Conservation (phyloP, 2,113 vertebrate genomes). For the Xerus inauris region DNA sequence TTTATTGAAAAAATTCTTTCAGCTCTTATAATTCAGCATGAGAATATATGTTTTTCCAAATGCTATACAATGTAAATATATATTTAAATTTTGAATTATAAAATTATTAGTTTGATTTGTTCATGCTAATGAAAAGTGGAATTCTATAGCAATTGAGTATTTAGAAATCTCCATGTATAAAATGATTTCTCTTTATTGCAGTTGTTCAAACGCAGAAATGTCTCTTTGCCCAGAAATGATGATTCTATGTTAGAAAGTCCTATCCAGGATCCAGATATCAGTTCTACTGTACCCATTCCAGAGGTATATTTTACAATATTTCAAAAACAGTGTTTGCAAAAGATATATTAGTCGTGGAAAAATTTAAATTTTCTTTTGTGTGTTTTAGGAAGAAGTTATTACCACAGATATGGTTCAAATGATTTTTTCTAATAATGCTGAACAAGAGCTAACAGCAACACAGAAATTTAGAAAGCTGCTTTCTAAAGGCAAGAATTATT, state of each 20-base stretch:
- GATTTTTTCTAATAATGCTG: slow-evolving; percentile 95
- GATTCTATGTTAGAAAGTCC: slow-evolving; percentile 95
- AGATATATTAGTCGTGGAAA: not conserved
- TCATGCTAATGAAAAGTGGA: not conserved
- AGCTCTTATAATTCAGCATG: not conserved
- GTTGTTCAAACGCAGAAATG: slow-evolving; percentile 96
- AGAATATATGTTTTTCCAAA: not conserved
- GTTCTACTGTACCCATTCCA: slow-evolving; percentile 93
- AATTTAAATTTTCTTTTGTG: slow-evolving; percentile 51
- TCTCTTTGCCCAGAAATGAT: slow-evolving; percentile 90
- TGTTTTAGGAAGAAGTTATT: slow-evolving; percentile 93
- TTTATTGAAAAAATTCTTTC: slow-evolving; percentile 48
- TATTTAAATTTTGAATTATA: slow-evolving; percentile 15
- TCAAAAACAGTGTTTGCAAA: not conserved
- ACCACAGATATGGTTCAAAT: slow-evolving; percentile 95
- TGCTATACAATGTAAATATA: not conserved
- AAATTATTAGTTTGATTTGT: not conserved
- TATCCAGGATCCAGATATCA: slow-evolving; percentile 95
- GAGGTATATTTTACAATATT: slow-evolving; percentile 86
- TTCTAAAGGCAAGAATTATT: slow-evolving; percentile 90
- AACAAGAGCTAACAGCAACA: slow-evolving; percentile 94
- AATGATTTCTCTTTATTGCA: slow-evolving; percentile 77
- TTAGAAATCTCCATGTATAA: slow-evolving; percentile 9
- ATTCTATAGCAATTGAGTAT: not conserved
- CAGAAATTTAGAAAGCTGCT: slow-evolving; percentile 96